These are phyloP conservation scores for Gallinago undulata DNA, from an alignment of 2,113 vertebrate genomes.

Conservation along the genomic window DNA sequence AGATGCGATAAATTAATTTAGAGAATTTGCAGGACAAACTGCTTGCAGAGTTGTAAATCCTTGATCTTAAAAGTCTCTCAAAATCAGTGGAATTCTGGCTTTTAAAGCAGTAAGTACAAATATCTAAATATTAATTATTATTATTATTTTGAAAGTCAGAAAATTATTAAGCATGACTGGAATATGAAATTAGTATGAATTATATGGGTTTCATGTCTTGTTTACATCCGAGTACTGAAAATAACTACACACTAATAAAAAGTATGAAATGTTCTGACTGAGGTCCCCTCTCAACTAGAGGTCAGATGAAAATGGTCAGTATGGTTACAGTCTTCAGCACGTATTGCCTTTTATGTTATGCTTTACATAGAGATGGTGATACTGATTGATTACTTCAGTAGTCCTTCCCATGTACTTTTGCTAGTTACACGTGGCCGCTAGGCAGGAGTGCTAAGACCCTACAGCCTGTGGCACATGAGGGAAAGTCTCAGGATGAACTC, in stretches of 20 bases:
- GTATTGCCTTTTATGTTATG: background rate
- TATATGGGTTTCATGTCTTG: background rate
- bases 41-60: background rate
- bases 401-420: background rate
- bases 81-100: background rate
- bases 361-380: background rate
- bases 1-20: background rate
- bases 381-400: background rate
- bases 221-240: background rate
- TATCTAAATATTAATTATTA: background rate
- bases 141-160: background rate
- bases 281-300: background rate
- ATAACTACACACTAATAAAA: background rate
- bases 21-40: background rate
- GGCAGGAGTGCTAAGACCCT: background rate
- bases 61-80: background rate
- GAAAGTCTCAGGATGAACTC: background rate
- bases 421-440: background rate
- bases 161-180: background rate
- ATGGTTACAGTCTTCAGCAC: background rate
- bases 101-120: background rate
- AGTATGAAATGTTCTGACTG: background rate
- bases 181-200: background rate
- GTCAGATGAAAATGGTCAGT: background rate
- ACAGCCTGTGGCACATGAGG: background rate